phyloP scores from a whole-genome alignment of 92 coral and sea anemone species.

The Phenganax stokvisi region DNA sequence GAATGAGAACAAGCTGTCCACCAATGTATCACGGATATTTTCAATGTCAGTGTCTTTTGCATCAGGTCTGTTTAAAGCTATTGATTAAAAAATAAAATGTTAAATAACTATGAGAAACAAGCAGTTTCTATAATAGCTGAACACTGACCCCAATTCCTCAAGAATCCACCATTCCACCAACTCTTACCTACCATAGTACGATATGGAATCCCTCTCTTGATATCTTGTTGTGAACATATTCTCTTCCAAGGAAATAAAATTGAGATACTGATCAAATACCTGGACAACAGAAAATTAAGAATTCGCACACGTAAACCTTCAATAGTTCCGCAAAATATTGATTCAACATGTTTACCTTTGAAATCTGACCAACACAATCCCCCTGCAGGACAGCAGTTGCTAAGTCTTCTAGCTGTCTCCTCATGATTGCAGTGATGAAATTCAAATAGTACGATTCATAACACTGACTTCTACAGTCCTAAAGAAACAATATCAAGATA shows the following conservation, averaged over 20 bases:
- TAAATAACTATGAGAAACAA: background rate
- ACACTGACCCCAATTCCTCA: background rate
- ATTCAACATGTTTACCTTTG: slow-evolving; percentile 43
- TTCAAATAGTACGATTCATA: slow-evolving; percentile 92
- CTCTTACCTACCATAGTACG: slow-evolving; percentile 72
- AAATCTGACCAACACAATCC: slow-evolving; percentile 86
- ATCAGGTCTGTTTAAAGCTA: slow-evolving; percentile 93
- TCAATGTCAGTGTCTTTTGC: slow-evolving; percentile 98
- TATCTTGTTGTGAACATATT: slow-evolving; percentile 96
- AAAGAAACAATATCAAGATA: background rate
- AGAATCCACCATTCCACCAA: background rate
- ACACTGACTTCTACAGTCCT: slow-evolving; percentile 89
- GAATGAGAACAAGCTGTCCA: slow-evolving; percentile 88
- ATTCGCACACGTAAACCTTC: background rate
- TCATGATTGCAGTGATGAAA: slow-evolving; percentile 89
- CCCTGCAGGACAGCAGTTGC: slow-evolving; percentile 89
- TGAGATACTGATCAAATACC: slow-evolving; percentile 96
- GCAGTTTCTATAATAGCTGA: background rate
- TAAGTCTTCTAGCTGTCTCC: slow-evolving; percentile 86
- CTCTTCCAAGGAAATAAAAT: slow-evolving; percentile 95
- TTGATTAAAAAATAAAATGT: slow-evolving; percentile 15
- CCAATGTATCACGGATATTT: slow-evolving; percentile 79
- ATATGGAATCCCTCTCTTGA: slow-evolving; percentile 90
- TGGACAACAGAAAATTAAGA: slow-evolving; percentile 22
- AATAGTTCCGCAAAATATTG: background rate